These are phyloP conservation scores for Hetaerina titia DNA, from an alignment of 2,888 invertebrate genomes.

Conservation along the genomic window DNA sequence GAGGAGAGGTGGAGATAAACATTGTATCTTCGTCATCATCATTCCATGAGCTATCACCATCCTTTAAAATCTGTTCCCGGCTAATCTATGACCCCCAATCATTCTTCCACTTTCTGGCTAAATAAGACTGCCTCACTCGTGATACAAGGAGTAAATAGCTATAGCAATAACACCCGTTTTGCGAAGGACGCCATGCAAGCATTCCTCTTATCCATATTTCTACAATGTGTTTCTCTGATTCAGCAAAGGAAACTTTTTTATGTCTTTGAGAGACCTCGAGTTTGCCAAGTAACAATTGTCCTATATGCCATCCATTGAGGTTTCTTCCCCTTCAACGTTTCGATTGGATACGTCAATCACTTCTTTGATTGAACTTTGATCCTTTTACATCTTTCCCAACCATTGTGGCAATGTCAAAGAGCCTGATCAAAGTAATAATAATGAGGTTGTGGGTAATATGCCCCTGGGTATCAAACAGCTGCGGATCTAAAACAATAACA, in stretches of 20 bases:
- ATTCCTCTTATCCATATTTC: not conserved
- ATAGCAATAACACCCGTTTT: not conserved
- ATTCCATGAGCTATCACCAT: conserved; percentile 7
- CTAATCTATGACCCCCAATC: conserved; percentile 32
- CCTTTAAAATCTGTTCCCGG: conserved; percentile 8
- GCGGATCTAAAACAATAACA: too few species aligned
- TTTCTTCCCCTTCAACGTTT: not conserved
- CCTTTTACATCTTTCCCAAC: not conserved
- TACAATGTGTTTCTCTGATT: not conserved
- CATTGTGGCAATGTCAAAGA: not conserved
- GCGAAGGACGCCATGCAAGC: not conserved
- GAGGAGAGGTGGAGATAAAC: not conserved
- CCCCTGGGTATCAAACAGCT: too few species aligned
- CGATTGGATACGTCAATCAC: not conserved
- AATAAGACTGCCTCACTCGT: not conserved
- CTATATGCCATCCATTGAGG: not conserved
- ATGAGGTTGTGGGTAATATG: too few species aligned
- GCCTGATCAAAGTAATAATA: not conserved
- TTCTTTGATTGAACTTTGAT: not conserved
- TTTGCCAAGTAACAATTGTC: not conserved
- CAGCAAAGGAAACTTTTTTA: not conserved
- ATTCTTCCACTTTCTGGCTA: conserved; percentile 13
- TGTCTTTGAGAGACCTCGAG: not conserved
- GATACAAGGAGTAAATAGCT: not conserved
- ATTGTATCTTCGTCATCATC: conserved; percentile 4